Base-by-base conservation (phyloP, 2,888 invertebrate genomes). In the Andrena chrysosceles region DNA sequence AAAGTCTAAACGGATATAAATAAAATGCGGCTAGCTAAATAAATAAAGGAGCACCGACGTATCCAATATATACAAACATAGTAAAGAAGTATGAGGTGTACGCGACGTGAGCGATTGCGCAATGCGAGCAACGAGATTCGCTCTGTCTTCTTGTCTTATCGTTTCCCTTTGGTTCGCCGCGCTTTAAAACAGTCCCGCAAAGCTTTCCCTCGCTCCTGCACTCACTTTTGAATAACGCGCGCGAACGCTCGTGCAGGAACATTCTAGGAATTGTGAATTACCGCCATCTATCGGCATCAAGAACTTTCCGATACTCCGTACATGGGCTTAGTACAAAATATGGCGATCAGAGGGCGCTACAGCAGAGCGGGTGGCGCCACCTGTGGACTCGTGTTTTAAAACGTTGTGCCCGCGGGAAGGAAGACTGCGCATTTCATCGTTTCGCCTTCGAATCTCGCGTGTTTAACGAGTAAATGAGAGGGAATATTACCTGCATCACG, bases 1-100 rank as follows among this genome's bases (percentile, higher is more conserved):
- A 35, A 42, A 23, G 49, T 60, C 13, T 70, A 42, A 70, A 70
- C 48, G 49, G 29, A 69, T 82, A 91, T 91, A 91, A 91, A 91
- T 91, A 91, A 70, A 70, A 86, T 88, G 86, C 74, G 68, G 54
- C 81, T 91, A 91, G 83, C 85, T 91, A 90, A 89, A 91, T 91
- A 91, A 91, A 91, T 91, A 91, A 89, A 83, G 77, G 70, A 81
- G 73, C 83, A 85, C 84, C 72, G 81, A 81, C 83, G 77, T 84
- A 82, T 81, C 79, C 88, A 86, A 86, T 85, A 87, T 85, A 79
- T 87, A 89, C 83, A 83, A 81, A 87, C 68, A 77, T 35, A 70
- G 56, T 64, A 54, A 68, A 82, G 59, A 84, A 64, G 59, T 56
- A 26, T 23, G 56, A 56, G 23, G 23, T 56, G 23, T 10, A 26